Conservation (phyloP, 2,888 invertebrate genomes). For the Calameuta filiformis region DNA sequence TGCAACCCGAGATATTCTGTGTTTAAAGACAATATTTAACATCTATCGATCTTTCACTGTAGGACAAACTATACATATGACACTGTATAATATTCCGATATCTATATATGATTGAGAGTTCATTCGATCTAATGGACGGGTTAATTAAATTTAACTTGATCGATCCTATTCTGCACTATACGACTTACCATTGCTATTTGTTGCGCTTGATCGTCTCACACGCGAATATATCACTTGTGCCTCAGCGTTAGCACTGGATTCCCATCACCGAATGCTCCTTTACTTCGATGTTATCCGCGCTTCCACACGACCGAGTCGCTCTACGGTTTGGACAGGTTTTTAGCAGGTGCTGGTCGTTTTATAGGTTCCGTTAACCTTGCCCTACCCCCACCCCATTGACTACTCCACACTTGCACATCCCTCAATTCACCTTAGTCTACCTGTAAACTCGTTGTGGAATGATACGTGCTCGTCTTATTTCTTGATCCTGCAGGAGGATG, state of each 20-base stretch:
- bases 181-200: not conserved
- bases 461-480: not conserved
- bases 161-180: not conserved
- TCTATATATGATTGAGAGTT: not conserved
- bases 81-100: not conserved
- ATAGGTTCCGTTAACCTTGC: conserved; percentile 58
- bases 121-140: not conserved
- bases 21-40: not conserved
- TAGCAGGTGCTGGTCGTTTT: conserved; percentile 48
- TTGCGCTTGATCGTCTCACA: not conserved
- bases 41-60: not conserved
- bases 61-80: not conserved
- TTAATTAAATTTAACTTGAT: not conserved
- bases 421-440: conserved; percentile 1
- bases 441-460: not conserved
- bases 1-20: not conserved
- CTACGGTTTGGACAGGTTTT: conserved; percentile 47
- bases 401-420: conserved; percentile 6
- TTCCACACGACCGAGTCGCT: conserved; percentile 39
- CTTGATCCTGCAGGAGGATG: not conserved
- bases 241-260: conserved; percentile 6
- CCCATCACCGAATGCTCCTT: conserved; percentile 11
- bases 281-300: conserved; percentile 18
- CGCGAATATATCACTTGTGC: conserved; percentile 5
- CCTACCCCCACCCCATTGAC: conserved; percentile 31